Percentiles rank a stretch among this genome's conserved stretches.
Conservation (phyloP, 1,140 invertebrate genomes). For the Octopus sinensis region DNA sequence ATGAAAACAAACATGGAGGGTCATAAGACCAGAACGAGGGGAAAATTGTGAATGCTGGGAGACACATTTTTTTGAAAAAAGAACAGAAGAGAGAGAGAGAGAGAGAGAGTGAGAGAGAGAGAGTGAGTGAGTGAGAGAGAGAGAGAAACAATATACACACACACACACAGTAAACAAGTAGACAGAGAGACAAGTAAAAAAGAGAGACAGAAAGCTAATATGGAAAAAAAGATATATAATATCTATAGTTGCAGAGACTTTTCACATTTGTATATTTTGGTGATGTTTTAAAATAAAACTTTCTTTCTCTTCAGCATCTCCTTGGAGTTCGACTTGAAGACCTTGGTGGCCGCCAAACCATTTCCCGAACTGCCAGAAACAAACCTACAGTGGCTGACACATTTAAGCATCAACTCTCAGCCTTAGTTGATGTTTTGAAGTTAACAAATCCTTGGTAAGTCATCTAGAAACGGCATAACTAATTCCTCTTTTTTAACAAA, state of each 20-base stretch:
- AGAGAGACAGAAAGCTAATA: too few species aligned
- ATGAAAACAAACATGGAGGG: too few species aligned
- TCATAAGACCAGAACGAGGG: too few species aligned
- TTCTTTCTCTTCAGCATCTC: constrained; percentile 58
- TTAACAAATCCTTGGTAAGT: constrained; percentile 86
- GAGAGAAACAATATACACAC: too few species aligned
- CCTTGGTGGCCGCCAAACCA: constrained; percentile 62
- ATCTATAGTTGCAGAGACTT: too few species aligned
- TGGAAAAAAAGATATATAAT: too few species aligned
- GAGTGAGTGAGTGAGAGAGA: not conserved
- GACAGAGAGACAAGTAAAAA: too few species aligned
- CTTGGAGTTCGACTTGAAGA: constrained; percentile 60
- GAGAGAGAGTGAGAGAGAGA: not conserved
- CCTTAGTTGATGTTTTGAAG: constrained; percentile 86
- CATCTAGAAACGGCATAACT: too few species aligned
- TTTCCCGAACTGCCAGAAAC: constrained; percentile 82
- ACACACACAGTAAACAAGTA: too few species aligned
- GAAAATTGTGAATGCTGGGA: too few species aligned
- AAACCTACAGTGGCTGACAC: constrained; percentile 91
- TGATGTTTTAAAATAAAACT: not conserved
- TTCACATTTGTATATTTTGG: not conserved
- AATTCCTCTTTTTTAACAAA: too few species aligned
- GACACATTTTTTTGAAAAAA: too few species aligned
- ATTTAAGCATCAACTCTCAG: constrained; percentile 85
- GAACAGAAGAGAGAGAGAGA: not conserved